Percentiles rank a stretch among this genome's conserved stretches.
Evolutionary conservation across 92 coral and sea anemone species (phyloP).

Genomic region (Pocillopora grandis): DNA sequence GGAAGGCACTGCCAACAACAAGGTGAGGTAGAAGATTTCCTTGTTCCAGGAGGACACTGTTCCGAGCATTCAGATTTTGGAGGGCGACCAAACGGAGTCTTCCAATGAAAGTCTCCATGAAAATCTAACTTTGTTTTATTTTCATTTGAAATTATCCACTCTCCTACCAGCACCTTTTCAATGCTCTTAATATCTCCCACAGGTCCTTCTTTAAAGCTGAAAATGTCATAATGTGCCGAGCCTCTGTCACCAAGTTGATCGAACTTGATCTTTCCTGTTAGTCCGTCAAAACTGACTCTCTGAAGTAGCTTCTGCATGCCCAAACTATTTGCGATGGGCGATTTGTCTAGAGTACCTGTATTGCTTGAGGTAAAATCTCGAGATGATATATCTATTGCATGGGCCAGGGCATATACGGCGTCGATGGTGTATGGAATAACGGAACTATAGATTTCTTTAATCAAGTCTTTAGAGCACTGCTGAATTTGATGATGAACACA

Average conservation of each 20-base stretch:
- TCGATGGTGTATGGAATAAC: background rate
- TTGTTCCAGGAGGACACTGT: slow-evolving; percentile 33
- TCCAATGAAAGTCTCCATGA: background rate
- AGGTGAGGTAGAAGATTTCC: slow-evolving; percentile 20
- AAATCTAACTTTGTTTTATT: background rate
- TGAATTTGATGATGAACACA: background rate
- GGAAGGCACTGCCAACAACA: too few species aligned
- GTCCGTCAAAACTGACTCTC: background rate
- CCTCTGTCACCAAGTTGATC: background rate
- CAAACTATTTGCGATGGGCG: background rate
- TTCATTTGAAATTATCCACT: background rate
- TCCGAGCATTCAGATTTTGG: slow-evolving; percentile 2
- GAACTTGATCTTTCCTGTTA: slow-evolving; percentile 8
- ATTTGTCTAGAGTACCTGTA: background rate
- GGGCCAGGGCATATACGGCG: background rate
- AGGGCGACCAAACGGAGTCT: background rate
- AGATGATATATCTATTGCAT: background rate
- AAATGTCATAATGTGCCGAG: slow-evolving; percentile 2
- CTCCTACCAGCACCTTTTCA: background rate
- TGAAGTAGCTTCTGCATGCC: background rate
- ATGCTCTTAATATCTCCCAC: background rate
- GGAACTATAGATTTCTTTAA: background rate
- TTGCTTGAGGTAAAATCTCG: background rate
- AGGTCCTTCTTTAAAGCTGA: background rate
- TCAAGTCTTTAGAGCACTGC: background rate